These are phyloP conservation scores for Oreotragus oreotragus DNA, from an alignment of 2,113 vertebrate genomes.

Conservation along the genomic window DNA sequence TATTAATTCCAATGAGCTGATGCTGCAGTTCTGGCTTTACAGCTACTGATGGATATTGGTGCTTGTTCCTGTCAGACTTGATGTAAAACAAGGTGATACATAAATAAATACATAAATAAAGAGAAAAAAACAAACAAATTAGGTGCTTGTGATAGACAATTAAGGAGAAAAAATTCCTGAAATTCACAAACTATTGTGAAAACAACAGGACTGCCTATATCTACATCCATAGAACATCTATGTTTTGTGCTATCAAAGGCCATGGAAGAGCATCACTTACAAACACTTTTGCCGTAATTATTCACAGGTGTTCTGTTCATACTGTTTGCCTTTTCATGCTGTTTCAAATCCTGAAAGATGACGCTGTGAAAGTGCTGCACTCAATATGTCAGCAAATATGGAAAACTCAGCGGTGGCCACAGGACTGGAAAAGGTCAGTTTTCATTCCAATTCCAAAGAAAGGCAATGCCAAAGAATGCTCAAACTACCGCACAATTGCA, in stretches of 20 bases:
- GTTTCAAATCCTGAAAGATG: too few relatives aligned
- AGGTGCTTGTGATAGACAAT: not conserved
- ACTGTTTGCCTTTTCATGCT: too few relatives aligned
- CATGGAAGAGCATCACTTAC: not conserved
- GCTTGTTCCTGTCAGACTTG: not conserved
- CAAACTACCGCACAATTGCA: too few relatives aligned
- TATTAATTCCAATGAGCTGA: not conserved
- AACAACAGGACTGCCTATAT: not conserved
- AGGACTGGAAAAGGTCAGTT: too few relatives aligned
- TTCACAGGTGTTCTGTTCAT: too few relatives aligned
- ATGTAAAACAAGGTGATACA: not conserved
- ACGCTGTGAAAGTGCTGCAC: too few relatives aligned
- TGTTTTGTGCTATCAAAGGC: not conserved
- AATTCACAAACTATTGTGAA: not conserved
- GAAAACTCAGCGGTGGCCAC: too few relatives aligned
- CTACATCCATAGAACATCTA: not conserved
- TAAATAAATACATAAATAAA: not conserved
- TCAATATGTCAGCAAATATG: too few relatives aligned
- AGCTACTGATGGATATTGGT: not conserved
- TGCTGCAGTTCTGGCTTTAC: not conserved
- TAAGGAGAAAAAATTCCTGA: not conserved
- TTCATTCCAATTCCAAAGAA: too few relatives aligned
- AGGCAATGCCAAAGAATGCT: too few relatives aligned
- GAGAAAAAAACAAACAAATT: not conserved
- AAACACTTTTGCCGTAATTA: not conserved